Evolutionary conservation across 92 coral and sea anemone genomes (phyloP), one percentile per base, ranked within the genome.

Genomic region (Paramuricea clavata): DNA sequence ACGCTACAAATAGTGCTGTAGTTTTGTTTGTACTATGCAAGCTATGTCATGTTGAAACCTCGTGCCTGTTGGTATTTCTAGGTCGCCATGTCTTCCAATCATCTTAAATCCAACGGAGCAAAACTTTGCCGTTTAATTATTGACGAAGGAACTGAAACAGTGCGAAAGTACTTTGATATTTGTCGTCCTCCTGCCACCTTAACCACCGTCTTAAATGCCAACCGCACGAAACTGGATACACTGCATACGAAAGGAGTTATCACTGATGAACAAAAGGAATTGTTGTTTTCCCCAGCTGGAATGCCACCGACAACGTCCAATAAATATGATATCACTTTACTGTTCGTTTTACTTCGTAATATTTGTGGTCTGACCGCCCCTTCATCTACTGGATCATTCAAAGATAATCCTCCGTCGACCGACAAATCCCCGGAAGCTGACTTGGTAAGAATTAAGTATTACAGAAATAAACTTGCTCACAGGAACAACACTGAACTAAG

Each of bases 351-450:
- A 23, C 3, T 79, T 6, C 69, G 73, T 0, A 79, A 56, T n/a
- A 79, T 79, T 36, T 79, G 84, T 5, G 47, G 70, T 17, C 84
- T 79, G 2, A n/a, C 49, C 4, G 44, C 84, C 19, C 84, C 84
- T 54, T 36, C 69, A 15, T 19, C 62, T 19, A 31, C 72, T 0
- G 50, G 72, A 54, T 54, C 25, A 21, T 77, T 69, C 69, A 30
- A 79, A 12, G 31, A 17, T 12, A 23, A 43, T 32, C 84, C 84
- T 25, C 50, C 32, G 12, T 9, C 47, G 5, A 35, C 49, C 12
- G 72, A 79, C 26, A 2, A 30, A 3, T 17, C 27, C n/a, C 69
- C 32, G 13, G 84, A 79, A 59, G 84, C 71, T 12, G 34, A 79
- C 52, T 60, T 79, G 30, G 84, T 26, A 0, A 31, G 73, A 36